These are phyloP conservation scores for Pimpla rufipes DNA, from an alignment of 2,888 invertebrate species.

Conservation along the genomic window DNA sequence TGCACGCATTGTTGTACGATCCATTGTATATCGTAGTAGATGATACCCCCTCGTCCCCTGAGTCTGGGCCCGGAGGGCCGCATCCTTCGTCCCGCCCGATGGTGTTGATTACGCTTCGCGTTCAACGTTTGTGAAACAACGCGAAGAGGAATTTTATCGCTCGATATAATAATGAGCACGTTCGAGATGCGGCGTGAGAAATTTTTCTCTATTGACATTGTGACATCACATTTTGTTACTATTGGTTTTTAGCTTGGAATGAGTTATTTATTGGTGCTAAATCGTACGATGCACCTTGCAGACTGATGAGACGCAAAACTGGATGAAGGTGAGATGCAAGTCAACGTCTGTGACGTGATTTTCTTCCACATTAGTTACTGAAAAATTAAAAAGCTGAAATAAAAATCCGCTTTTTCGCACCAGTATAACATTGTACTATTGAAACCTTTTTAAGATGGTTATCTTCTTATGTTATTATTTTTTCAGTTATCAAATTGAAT, in stretches of 20 bases:
- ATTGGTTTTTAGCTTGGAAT: conserved; percentile 13
- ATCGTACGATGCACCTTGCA: not conserved
- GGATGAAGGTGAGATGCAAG: too few relatives aligned
- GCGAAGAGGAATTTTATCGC: conserved; percentile 11
- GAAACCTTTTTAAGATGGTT: too few relatives aligned
- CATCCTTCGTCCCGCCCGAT: conserved; percentile 27
- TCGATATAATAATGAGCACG: not conserved
- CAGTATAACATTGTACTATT: too few relatives aligned
- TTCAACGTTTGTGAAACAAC: conserved; percentile 26
- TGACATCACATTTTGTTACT: not conserved
- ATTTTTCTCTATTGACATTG: not conserved
- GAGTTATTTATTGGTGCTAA: not conserved
- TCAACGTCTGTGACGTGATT: too few relatives aligned
- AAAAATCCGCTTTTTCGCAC: too few relatives aligned
- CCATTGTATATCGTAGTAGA: conserved; percentile 55
- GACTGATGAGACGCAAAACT: not conserved
- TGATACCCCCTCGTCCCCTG: conserved; percentile 1
- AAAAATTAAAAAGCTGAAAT: too few relatives aligned
- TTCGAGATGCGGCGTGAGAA: conserved; percentile 37
- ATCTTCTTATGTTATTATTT: not conserved
- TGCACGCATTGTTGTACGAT: conserved; percentile 52
- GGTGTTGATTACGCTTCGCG: conserved; percentile 3
- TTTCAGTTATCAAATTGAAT: not conserved
- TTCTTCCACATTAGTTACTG: too few relatives aligned
- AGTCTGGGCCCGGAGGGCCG: not conserved